Base-by-base conservation (phyloP, 2,888 invertebrate genomes). In the Maniola hyperantus region DNA sequence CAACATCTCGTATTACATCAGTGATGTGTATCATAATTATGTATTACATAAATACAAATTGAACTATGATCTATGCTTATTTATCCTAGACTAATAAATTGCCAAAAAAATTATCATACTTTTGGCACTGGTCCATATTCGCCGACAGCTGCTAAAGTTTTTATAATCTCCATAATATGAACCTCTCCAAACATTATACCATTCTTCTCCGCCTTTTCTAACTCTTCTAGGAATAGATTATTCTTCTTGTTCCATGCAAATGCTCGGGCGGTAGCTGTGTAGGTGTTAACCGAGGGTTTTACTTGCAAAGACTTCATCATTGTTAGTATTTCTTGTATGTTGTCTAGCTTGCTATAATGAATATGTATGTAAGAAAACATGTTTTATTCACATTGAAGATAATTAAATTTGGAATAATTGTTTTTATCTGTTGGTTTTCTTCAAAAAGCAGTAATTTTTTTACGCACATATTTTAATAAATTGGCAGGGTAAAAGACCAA, bases 251-350 rank as follows among this genome's bases (percentile, higher is more conserved):
- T 92, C 77, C 85, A 93, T 5, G 93, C 91, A 36, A 93, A 84
- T 0, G 93, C 93, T 63, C 88, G 84, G 0, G 93, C 84, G 44
- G 93, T 78, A 6, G 93, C 87, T 0, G 91, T 87, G 68, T 93
- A 91, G 0, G 94, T 94, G 44, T 90, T 89, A 4, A 83, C 69
- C 18, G 92, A 91, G 2, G 84, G 81, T 0, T 84, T 73, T 1
- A 95, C 76, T 64, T 93, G 93, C 0, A 94, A 87, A 0, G 93
- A 91, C 58, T 83, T 88, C 95, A 95, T 95, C 80, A 93, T 94
- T 46, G 87, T 85, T 6, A 94, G 74, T 0, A 94, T 91, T 66
- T 91, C 83, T 73, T 93, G 81, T 2, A 91, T 93, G 36, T 89
- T 91, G 1, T 85, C 72, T 0, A 83, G 64, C 15, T 87, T 88